Percentiles rank a stretch among this genome's conserved stretches.
These are phyloP conservation scores for Platyscelio sp. DNA, from an alignment of 2,888 invertebrate species.

Conservation along the genomic window DNA sequence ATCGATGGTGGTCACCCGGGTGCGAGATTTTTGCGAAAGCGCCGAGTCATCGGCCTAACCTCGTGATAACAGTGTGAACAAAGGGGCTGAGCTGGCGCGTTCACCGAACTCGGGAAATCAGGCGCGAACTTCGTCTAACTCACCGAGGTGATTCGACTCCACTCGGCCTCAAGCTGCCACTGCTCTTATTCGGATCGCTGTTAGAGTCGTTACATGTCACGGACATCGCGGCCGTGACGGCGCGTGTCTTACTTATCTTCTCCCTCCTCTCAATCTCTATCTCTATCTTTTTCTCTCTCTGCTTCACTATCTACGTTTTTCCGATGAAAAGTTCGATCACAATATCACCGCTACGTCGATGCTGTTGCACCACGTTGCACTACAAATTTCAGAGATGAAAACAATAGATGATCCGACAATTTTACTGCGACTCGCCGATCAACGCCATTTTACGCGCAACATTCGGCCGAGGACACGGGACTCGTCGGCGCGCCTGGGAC, in stretches of 20 bases:
- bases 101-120: no score
- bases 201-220: conserved; percentile 72
- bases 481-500: neutral
- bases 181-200: conserved; percentile 17
- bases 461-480: neutral
- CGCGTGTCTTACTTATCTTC: conserved; percentile 18
- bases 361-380: no score
- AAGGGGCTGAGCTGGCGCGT: conserved; percentile 6
- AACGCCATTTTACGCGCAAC: conserved; percentile 82
- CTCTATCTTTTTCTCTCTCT: conserved; percentile 16
- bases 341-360: no score
- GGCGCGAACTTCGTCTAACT: no score
- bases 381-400: no score
- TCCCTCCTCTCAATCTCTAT: neutral
- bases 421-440: conserved; percentile 76
- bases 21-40: conserved; percentile 19
- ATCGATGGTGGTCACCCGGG: conserved; percentile 1
- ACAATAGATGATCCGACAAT: no score
- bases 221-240: conserved; percentile 79
- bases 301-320: no score
- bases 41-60: conserved; percentile 56
- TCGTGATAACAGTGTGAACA: conserved; percentile 21
- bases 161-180: neutral
- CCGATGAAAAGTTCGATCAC: no score
- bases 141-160: conserved; percentile 64